A percentile compares a stretch with the other conserved stretches of the same genome.
Conservation (phyloP, 1,140 invertebrate species). For the Periplaneta americana region DNA sequence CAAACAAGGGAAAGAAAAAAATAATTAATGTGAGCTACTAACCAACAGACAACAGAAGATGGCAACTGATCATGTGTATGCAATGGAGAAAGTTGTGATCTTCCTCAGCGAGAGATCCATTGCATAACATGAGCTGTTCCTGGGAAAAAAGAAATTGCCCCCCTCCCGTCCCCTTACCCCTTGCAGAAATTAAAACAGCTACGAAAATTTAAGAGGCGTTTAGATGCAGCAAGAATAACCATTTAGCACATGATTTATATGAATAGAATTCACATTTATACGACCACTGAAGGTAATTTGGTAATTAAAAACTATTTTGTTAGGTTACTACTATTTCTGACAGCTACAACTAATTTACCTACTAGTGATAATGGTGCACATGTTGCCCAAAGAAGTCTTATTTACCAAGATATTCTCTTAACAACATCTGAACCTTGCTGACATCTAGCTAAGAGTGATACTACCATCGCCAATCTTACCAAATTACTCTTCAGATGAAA, state of each 20-base stretch:
- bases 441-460: not conserved
- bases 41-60: not conserved
- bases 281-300: not conserved
- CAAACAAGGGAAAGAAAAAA: slow-evolving; percentile 2
- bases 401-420: not conserved
- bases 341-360: not conserved
- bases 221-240: not conserved
- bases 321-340: not conserved
- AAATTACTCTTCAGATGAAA: not conserved
- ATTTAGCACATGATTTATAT: not conserved
- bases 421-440: not conserved
- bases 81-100: not conserved
- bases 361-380: not conserved
- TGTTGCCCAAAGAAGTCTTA: not conserved
- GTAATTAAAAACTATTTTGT: too few species aligned
- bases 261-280: not conserved
- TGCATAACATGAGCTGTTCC: not conserved
- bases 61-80: not conserved
- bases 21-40: slow-evolving; percentile 7
- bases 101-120: not conserved
- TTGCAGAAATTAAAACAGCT: not conserved
- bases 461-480: not conserved
- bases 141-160: not conserved
- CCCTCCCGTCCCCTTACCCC: too few species aligned
- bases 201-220: not conserved